Evolutionary conservation across 2,888 invertebrate genomes (phyloP).

Genomic region (Caenorhabditis becei): DNA sequence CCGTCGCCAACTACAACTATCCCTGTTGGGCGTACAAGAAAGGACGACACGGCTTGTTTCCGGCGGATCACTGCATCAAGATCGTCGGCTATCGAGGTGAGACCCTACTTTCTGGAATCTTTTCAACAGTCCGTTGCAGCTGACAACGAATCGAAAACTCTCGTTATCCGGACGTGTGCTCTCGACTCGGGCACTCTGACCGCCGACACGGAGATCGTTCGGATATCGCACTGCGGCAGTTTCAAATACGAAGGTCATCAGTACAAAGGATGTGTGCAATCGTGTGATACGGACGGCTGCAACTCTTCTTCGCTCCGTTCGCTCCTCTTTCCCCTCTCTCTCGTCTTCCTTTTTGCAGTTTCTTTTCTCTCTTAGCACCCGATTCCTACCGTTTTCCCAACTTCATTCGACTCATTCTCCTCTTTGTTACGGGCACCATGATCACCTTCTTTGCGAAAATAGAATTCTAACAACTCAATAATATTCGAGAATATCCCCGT

Average conservation of each 20-base stretch:
- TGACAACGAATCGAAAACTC: slow-evolving; percentile 81
- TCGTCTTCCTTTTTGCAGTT: slow-evolving; percentile 11
- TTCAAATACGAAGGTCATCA: slow-evolving; percentile 87
- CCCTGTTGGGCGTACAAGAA: slow-evolving; percentile 96
- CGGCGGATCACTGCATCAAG: slow-evolving; percentile 97
- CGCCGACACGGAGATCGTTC: slow-evolving; percentile 95
- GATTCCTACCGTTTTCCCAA: neutral
- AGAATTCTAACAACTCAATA: slow-evolving; percentile 8
- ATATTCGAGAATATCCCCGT: slow-evolving; percentile 1
- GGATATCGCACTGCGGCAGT: slow-evolving; percentile 97
- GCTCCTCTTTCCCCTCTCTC: slow-evolving; percentile 23
- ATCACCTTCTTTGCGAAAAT: slow-evolving; percentile 26
- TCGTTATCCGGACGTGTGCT: slow-evolving; percentile 94
- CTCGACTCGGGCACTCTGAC: slow-evolving; percentile 95
- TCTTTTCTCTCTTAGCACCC: slow-evolving; percentile 6
- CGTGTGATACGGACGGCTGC: slow-evolving; percentile 80
- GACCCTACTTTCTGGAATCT: slow-evolving; percentile 67
- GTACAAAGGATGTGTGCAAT: slow-evolving; percentile 78
- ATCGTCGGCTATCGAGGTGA: slow-evolving; percentile 93
- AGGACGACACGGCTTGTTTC: slow-evolving; percentile 93
- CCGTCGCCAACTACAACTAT: slow-evolving; percentile 86
- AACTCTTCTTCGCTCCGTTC: slow-evolving; percentile 66
- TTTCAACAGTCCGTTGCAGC: slow-evolving; percentile 66
- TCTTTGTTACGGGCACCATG: slow-evolving; percentile 19
- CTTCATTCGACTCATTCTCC: slow-evolving; percentile 23